Percentiles rank a stretch among this genome's conserved stretches.
phyloP scores from a whole-genome alignment of 2,888 invertebrate genomes.

The Arge pagana region DNA sequence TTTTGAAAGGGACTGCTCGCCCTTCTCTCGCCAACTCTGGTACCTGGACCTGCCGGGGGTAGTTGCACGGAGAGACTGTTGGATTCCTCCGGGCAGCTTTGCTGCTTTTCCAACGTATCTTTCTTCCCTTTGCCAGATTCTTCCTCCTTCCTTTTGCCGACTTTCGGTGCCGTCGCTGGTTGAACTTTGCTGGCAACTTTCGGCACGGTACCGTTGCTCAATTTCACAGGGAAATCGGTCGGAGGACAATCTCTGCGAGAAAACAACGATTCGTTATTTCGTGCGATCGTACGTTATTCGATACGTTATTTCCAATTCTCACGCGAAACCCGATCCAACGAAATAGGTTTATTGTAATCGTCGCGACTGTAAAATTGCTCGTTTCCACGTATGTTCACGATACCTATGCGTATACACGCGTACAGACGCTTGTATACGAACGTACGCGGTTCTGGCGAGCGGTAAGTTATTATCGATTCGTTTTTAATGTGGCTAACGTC shows the following conservation, averaged over 20 bases:
- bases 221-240: conserved; percentile 39
- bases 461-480: no score
- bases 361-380: no score
- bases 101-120: conserved; percentile 46
- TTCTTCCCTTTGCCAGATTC: conserved; percentile 3
- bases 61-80: conserved; percentile 33
- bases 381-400: no score
- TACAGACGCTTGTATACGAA: no score
- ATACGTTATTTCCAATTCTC: no score
- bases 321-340: no score
- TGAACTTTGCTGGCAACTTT: conserved; percentile 32
- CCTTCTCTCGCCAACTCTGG: conserved; percentile 54
- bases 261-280: no score
- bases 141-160: conserved; percentile 36
- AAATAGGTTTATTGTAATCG: no score
- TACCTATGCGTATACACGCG: no score
- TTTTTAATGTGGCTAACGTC: no score
- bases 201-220: conserved; percentile 55
- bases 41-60: conserved; percentile 49
- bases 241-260: conserved; percentile 4
- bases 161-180: conserved; percentile 18
- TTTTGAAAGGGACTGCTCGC: conserved; percentile 68
- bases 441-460: no score
- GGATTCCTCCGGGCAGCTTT: conserved; percentile 48
- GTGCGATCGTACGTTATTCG: no score